Base-by-base conservation (phyloP, 2,113 vertebrate species). In the Piaya cayana region DNA sequence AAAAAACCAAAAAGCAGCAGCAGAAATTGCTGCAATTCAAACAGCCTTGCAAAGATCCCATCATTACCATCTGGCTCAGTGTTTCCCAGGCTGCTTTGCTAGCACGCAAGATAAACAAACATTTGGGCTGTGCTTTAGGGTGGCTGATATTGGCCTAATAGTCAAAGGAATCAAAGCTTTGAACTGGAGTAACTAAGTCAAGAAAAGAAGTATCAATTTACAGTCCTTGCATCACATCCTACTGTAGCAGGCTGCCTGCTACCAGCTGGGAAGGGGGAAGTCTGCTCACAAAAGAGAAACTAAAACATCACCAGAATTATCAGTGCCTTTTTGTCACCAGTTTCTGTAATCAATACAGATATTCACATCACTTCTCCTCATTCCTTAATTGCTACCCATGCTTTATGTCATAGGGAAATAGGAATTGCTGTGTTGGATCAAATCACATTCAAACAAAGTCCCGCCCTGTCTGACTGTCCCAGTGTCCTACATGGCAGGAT, bases 91-190 rank as follows among this genome's bases (percentile, higher is more conserved):
- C 74, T 95, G 86, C 88, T 83, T 96, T 90, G 86, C 90, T 97
- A 80, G 68, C 39, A 42, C 11, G 2, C 17, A 4, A 70, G 58
- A 94, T 69, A 95, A 90, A 95, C 85, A 95, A 55, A 64, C 53
- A 88, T 5, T 17, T 94, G 86, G 85, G 90, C 37, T 95, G 74
- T 86, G 39, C 52, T 93, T 94, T 93, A 90, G 80, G 84, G 91
- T 96, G 78, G 94, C 83, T 95, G 92, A 95, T 95, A 77, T 69
- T 26, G 58, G 94, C 72, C 84, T 94, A 75, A 75, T 21, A 97
- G 86, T 92, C 93, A 88, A 94, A 96, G 62, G 90, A 96, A 88
- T 86, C 89, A 87, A 95, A 93, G 63, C 83, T 96, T 87, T 95
- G 82, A 96, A 62, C 78, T 71, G 56, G 75, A 92, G 63, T 95